These are phyloP conservation scores for Hyles lineata DNA, from an alignment of 2,888 invertebrate genomes.

Conservation along the genomic window DNA sequence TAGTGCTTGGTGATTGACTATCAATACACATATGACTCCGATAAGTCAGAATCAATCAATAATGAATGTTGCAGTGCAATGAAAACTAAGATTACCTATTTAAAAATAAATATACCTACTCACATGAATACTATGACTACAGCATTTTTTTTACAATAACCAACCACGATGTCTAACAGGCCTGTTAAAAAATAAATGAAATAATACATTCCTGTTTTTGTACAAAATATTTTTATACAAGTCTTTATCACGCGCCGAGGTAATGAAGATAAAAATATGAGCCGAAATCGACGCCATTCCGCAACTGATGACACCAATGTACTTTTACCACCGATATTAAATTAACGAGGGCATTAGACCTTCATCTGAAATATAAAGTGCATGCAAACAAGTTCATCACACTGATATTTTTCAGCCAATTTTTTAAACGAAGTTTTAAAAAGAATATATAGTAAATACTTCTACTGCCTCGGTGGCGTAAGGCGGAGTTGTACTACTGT, in stretches of 20 bases:
- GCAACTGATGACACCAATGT: background rate
- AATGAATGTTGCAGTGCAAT: too few relatives aligned
- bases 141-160: too few relatives aligned
- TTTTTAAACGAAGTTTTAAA: constrained; percentile 32
- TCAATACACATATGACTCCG: too few relatives aligned
- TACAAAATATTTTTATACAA: too few relatives aligned
- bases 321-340: constrained; percentile 20
- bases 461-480: too few relatives aligned
- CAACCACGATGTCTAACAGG: too few relatives aligned
- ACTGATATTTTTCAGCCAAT: background rate
- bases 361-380: constrained; percentile 13
- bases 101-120: too few relatives aligned
- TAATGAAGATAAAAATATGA: background rate
- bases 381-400: constrained; percentile 7
- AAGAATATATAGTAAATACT: constrained; percentile 40
- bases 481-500: too few relatives aligned
- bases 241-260: background rate
- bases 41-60: too few relatives aligned
- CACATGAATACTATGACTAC: too few relatives aligned
- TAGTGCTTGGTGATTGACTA: too few relatives aligned
- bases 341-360: constrained; percentile 15
- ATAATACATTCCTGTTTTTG: background rate
- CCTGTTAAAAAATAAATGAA: background rate
- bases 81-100: too few relatives aligned
- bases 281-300: background rate